Conservation (phyloP, 1,140 invertebrate genomes). For the Drosophila grimshawi region DNA sequence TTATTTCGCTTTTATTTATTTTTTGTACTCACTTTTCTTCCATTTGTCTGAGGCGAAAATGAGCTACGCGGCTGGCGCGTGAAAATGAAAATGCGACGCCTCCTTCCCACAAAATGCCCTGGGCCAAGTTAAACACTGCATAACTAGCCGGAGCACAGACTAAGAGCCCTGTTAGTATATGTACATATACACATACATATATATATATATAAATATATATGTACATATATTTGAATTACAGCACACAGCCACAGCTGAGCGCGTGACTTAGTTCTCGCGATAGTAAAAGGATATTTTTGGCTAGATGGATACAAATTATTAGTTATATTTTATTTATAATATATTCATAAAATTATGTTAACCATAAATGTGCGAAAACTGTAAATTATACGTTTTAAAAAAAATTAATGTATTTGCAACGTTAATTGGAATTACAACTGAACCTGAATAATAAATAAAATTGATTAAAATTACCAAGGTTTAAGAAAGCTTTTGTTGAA, state of each 20-base stretch:
- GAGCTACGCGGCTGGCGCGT: slow-evolving; percentile 74
- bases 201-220: slow-evolving; percentile 22
- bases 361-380: too few species aligned
- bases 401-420: too few species aligned
- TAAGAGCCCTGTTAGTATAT: slow-evolving; percentile 28
- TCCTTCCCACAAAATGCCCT: slow-evolving; percentile 36
- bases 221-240: neutral
- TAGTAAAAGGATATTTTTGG: neutral
- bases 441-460: too few species aligned
- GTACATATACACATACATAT: slow-evolving; percentile 16
- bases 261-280: neutral
- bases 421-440: too few species aligned
- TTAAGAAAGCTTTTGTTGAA: too few species aligned
- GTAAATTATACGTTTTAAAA: too few species aligned
- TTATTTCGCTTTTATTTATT: slow-evolving; percentile 71
- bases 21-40: slow-evolving; percentile 34
- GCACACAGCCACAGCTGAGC: slow-evolving; percentile 9
- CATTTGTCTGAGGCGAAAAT: slow-evolving; percentile 67
- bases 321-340: too few species aligned
- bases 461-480: too few species aligned
- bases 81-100: slow-evolving; percentile 72
- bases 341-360: too few species aligned
- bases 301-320: neutral
- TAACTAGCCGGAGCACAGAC: slow-evolving; percentile 55
- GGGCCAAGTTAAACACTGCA: slow-evolving; percentile 77